phyloP scores from a whole-genome alignment of 2,888 invertebrate genomes.

The Tiliacea aurago region DNA sequence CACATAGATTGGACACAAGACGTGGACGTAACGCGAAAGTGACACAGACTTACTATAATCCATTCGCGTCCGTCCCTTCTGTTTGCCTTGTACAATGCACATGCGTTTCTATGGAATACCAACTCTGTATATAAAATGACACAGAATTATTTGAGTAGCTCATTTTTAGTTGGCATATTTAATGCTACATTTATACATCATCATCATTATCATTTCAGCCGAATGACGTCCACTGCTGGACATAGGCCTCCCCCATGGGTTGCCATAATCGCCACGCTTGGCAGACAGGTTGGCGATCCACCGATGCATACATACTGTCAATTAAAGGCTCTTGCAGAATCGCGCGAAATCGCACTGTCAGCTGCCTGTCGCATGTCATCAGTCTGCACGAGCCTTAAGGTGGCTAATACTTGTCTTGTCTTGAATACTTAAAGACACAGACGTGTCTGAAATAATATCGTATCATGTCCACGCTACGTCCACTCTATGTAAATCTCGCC shows the following conservation, averaged over 20 bases:
- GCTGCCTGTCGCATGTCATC: no score
- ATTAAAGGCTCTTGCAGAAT: no score
- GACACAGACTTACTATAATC: neutral
- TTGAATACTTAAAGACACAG: no score
- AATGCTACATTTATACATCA: neutral
- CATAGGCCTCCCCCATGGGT: no score
- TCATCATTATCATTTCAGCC: no score
- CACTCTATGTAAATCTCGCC: constrained; percentile 11
- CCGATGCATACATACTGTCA: no score
- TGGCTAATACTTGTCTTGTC: no score
- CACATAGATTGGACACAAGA: constrained; percentile 1
- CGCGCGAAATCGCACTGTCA: no score
- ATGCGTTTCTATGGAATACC: neutral
- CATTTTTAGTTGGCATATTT: neutral
- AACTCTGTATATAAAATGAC: neutral
- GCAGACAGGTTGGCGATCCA: no score
- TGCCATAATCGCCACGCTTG: no score
- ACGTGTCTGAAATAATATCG: neutral
- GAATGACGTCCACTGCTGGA: no score
- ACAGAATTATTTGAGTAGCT: neutral
- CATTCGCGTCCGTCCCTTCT: neutral
- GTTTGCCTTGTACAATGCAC: neutral
- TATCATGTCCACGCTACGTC: neutral
- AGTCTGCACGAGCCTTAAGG: no score
- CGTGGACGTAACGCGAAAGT: neutral